A percentile compares a stretch with the other conserved stretches of the same genome.
Evolutionary conservation across 1,140 invertebrate genomes (phyloP).

Genomic region (Steinernema khuongi): DNA sequence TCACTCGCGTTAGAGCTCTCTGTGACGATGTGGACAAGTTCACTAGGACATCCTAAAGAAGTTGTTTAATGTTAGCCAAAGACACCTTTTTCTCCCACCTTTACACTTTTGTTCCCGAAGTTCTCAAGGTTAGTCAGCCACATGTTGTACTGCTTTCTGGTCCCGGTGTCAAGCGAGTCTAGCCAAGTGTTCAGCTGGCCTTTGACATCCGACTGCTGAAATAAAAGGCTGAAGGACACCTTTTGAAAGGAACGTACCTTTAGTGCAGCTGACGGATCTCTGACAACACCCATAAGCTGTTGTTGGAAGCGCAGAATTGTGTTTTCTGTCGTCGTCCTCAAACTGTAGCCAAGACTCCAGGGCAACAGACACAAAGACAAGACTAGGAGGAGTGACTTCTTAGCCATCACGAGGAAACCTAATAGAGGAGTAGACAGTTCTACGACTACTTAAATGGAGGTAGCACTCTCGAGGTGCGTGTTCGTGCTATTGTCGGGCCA

Average conservation of each 20-base stretch:
- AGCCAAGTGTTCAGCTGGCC: neutral
- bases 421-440: too few relatives aligned
- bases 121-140: neutral
- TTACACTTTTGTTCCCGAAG: neutral
- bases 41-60: neutral
- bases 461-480: too few relatives aligned
- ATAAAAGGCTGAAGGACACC: neutral
- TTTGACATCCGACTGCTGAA: neutral
- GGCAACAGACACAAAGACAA: neutral
- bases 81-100: neutral
- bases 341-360: neutral
- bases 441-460: too few relatives aligned
- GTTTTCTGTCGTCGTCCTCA: neutral
- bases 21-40: neutral
- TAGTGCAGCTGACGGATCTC: neutral
- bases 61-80: neutral
- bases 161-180: neutral
- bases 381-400: too few relatives aligned
- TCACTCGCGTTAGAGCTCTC: neutral
- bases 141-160: neutral
- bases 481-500: too few relatives aligned
- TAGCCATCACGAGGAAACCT: too few relatives aligned
- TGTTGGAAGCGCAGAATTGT: neutral
- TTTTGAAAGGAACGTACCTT: neutral
- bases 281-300: neutral